Conservation (phyloP, 2,888 invertebrate species). For the Drosophila neonasuta region DNA sequence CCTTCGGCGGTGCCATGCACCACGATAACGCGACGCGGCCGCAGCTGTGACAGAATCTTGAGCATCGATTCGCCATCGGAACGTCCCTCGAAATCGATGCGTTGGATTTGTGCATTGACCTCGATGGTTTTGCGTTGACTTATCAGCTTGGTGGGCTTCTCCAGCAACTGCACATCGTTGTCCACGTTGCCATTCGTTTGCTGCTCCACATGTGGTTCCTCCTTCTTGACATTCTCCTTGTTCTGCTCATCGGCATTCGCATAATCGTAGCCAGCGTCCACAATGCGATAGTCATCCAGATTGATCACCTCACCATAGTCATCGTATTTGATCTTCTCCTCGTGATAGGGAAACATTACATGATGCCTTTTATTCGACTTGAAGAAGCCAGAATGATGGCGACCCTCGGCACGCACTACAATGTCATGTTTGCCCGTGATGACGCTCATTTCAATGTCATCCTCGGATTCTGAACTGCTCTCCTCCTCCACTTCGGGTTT, state of each 20-base stretch:
- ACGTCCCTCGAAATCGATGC: constrained; percentile 98
- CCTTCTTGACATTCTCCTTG: constrained; percentile 80
- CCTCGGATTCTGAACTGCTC: constrained; percentile 91
- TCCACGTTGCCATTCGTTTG: constrained; percentile 61
- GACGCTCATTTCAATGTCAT: constrained; percentile 92
- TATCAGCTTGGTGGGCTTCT: constrained; percentile 96
- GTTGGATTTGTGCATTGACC: constrained; percentile 93
- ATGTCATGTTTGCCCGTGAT: constrained; percentile 94
- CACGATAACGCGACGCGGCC: constrained; percentile 91
- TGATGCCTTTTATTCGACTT: constrained; percentile 95
- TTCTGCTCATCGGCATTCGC: constrained; percentile 71
- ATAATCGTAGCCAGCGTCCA: constrained; percentile 85
- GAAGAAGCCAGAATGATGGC: constrained; percentile 89
- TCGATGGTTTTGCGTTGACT: constrained; percentile 88
- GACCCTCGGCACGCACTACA: constrained; percentile 89
- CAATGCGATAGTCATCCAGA: constrained; percentile 94
- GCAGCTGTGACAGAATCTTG: constrained; percentile 90
- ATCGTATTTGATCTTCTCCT: constrained; percentile 94
- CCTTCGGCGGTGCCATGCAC: constrained; percentile 89
- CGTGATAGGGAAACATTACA: constrained; percentile 97
- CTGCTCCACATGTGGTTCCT: constrained; percentile 63
- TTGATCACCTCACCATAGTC: constrained; percentile 98
- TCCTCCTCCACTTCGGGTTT: constrained; percentile 85
- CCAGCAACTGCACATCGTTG: constrained; percentile 83
- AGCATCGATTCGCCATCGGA: constrained; percentile 92